Base-by-base conservation (phyloP, 2,113 vertebrate genomes). In the Xenopus laevis region DNA sequence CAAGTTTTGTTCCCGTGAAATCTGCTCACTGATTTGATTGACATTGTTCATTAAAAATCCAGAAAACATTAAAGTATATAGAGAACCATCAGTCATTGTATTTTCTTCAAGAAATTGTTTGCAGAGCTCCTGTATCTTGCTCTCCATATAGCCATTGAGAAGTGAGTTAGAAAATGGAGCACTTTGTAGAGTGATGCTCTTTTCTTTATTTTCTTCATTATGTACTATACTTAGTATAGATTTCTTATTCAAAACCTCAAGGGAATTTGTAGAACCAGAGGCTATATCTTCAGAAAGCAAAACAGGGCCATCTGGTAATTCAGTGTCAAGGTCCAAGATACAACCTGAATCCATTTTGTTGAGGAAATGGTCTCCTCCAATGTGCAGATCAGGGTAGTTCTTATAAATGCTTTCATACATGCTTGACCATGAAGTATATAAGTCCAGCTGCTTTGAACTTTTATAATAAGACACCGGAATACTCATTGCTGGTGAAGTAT, bases 81-180 rank as follows among this genome's bases (percentile, higher is more conserved):
- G 79, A 10, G 93, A 96, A 53, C 81, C 79, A 62, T 88, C 93
- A 2, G 87, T 87, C 63, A 89, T 88, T 79, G 96, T 78, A 78
- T 87, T 92, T 69, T 96, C 95, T 40, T 95, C 93, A 79, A 95
- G 87, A 77, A 95, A 87, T 73, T 94, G 87, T 71, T 95, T 91
- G 63, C 96, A 96, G n/a, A 97, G 85, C 83, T 97, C 93, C 8
- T 88, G 84, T 52, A 96, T 83, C 79, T 97, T 92, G 21, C 85
- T 89, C 55, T 95, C 94, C 86, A 97, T 83, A 50, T 95, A 90
- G 9, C 83, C 90, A 40, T 96, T 97, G 77, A 98, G 89, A 33
- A 84, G 3, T 0, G 94, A 97, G 86, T 92, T 95, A 10, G 95
- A 95, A 57, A 95, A 87, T 0, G 92, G 93, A 81, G 93, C 90